phyloP scores from a whole-genome alignment of 2,888 invertebrate species.

The Chloroclystis v-ata region DNA sequence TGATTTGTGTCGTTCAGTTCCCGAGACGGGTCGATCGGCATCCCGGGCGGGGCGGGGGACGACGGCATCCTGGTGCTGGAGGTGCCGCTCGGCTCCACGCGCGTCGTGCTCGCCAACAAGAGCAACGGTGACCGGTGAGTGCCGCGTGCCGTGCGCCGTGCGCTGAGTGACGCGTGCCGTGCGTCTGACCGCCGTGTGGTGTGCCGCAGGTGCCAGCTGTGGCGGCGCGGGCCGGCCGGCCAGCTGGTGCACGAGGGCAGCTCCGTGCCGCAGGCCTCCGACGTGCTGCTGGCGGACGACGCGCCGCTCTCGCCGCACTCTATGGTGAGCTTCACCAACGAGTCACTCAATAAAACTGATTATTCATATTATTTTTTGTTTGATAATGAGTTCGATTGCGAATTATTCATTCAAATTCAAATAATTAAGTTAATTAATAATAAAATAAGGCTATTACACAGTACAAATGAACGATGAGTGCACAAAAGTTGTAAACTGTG shows the following conservation, averaged over 20 bases:
- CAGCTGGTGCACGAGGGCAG: slow-evolving; percentile 96
- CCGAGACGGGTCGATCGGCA: slow-evolving; percentile 10
- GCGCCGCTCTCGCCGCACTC: slow-evolving; percentile 60
- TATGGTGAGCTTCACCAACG: slow-evolving; percentile 59
- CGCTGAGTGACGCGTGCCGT: background rate
- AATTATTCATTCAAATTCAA: too few species aligned
- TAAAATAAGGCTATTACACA: too few species aligned
- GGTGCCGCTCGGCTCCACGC: slow-evolving; percentile 80
- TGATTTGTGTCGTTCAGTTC: background rate
- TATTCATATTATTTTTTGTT: too few species aligned
- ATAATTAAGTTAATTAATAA: too few species aligned
- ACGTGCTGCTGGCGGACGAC: slow-evolving; percentile 52
- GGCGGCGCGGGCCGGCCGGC: slow-evolving; percentile 94
- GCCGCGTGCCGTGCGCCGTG: background rate
- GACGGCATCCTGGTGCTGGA: slow-evolving; percentile 89
- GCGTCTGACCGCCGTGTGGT: background rate
- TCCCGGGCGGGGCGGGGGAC: slow-evolving; percentile 43
- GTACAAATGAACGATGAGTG: background rate
- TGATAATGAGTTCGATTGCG: too few species aligned
- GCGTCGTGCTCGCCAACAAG: slow-evolving; percentile 85
- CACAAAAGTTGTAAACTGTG: too few species aligned
- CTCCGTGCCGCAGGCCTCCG: slow-evolving; percentile 79
- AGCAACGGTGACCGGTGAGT: slow-evolving; percentile 66
- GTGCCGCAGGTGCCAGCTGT: slow-evolving; percentile 87
- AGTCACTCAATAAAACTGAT: too few species aligned